A percentile compares a stretch with the other conserved stretches of the same genome.
Evolutionary conservation across 2,113 vertebrate genomes (phyloP).

Genomic region (pig (Sus scrofa)): DNA sequence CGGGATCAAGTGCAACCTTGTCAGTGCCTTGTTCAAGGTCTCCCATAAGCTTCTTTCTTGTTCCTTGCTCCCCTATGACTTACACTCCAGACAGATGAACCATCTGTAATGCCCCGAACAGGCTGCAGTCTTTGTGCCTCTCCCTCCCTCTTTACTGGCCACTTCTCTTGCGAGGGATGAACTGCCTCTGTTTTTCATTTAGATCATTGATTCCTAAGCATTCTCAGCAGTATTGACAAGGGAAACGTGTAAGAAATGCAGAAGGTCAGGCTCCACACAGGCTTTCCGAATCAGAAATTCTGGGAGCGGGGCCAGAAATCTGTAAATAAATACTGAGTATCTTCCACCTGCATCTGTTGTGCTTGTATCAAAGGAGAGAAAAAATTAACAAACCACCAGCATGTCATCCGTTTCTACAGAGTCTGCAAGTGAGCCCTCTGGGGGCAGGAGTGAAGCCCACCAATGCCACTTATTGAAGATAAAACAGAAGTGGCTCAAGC

Average conservation of each 20-base stretch:
- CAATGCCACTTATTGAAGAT: not conserved
- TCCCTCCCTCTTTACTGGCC: not conserved
- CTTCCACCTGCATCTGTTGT: not conserved
- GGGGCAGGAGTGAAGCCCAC: not conserved
- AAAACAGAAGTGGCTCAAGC: not conserved
- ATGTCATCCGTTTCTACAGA: not conserved
- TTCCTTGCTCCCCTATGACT: not conserved
- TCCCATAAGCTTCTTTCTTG: not conserved
- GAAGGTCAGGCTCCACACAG: not conserved
- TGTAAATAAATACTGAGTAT: not conserved
- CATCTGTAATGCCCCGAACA: no score
- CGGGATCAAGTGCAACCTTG: not conserved
- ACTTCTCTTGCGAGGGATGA: not conserved
- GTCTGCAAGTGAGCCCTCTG: not conserved
- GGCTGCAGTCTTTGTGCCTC: not conserved
- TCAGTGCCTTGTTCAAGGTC: not conserved
- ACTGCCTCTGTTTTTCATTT: no score
- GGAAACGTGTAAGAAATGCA: not conserved
- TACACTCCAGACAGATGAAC: not conserved
- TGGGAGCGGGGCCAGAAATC: not conserved
- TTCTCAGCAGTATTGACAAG: not conserved
- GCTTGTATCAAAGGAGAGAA: not conserved
- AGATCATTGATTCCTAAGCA: not conserved
- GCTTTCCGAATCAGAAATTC: not conserved
- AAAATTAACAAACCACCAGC: not conserved